Percentiles rank a stretch among this genome's conserved stretches.
Evolutionary conservation across 2,113 vertebrate species (phyloP).

Genomic region (Cyprinodon variegatus): DNA sequence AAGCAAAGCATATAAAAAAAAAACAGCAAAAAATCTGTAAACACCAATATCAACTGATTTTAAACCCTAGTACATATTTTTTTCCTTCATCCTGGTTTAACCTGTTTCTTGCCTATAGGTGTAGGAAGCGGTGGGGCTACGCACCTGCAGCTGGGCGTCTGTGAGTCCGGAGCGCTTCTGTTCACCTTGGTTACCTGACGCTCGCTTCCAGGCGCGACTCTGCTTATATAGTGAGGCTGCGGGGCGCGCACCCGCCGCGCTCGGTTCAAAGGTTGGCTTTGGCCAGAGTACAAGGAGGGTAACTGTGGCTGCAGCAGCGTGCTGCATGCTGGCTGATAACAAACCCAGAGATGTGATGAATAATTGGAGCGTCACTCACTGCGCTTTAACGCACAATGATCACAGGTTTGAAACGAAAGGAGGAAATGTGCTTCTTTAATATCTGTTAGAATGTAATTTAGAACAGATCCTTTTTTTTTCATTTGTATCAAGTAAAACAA

Average conservation of each 20-base stretch:
- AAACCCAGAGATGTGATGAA: neutral
- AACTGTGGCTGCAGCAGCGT: conserved; percentile 1
- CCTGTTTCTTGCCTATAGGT: neutral
- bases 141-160: conserved; percentile 51
- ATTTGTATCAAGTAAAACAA: too few species aligned
- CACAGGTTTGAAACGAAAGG: neutral
- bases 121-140: neutral
- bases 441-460: neutral
- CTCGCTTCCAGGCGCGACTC: neutral
- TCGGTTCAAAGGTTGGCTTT: conserved; percentile 55
- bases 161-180: conserved; percentile 5
- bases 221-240: conserved; percentile 61
- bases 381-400: neutral
- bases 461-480: neutral
- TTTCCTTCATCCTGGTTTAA: neutral
- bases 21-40: too few species aligned
- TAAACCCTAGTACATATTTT: too few species aligned
- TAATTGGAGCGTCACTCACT: neutral
- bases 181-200: conserved; percentile 63
- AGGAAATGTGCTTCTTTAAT: neutral
- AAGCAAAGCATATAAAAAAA: neutral
- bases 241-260: neutral
- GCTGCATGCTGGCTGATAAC: neutral
- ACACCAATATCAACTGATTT: too few species aligned
- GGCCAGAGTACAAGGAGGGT: conserved; percentile 3